These are phyloP conservation scores for Pygmarrhopalites habei DNA, from an alignment of 1,140 invertebrate species.

Conservation along the genomic window DNA sequence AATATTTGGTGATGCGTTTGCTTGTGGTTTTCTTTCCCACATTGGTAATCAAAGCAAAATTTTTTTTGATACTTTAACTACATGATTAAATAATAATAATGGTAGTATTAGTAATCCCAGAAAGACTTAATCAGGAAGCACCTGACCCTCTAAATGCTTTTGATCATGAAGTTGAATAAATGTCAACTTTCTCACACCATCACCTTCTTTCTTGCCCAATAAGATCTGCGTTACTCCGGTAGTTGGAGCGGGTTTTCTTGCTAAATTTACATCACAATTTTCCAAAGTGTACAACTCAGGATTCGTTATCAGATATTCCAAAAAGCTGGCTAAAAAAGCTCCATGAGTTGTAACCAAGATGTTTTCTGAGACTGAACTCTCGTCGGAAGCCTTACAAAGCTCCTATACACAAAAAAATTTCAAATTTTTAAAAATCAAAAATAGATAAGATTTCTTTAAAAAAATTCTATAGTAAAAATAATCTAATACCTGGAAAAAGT, in stretches of 20 bases:
- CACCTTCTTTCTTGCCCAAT: neutral
- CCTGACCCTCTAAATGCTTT: conserved; percentile 1
- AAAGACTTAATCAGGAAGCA: conserved; percentile 8
- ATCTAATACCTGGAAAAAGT: conserved; percentile 4
- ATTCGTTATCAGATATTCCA: conserved; percentile 11
- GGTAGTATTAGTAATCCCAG: no score
- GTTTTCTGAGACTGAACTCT: neutral
- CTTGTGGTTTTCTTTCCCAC: no score
- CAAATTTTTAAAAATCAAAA: neutral
- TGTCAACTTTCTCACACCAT: neutral
- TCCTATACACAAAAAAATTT: conserved; percentile 6
- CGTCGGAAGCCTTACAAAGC: conserved; percentile 9
- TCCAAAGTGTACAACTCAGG: neutral
- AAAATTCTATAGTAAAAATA: neutral
- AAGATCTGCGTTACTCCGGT: conserved; percentile 11
- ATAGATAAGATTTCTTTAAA: no score
- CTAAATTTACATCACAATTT: conserved; percentile 1
- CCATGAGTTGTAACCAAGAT: conserved; percentile 14
- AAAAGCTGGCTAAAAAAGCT: conserved; percentile 1
- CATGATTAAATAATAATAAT: no score
- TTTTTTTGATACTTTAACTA: no score
- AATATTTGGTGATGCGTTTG: no score
- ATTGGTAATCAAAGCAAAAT: no score
- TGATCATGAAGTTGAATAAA: conserved; percentile 12
- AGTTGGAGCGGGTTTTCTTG: conserved; percentile 13